Evolutionary conservation across 2,888 invertebrate species (phyloP).

Genomic region (Meiosimyza platycephala): DNA sequence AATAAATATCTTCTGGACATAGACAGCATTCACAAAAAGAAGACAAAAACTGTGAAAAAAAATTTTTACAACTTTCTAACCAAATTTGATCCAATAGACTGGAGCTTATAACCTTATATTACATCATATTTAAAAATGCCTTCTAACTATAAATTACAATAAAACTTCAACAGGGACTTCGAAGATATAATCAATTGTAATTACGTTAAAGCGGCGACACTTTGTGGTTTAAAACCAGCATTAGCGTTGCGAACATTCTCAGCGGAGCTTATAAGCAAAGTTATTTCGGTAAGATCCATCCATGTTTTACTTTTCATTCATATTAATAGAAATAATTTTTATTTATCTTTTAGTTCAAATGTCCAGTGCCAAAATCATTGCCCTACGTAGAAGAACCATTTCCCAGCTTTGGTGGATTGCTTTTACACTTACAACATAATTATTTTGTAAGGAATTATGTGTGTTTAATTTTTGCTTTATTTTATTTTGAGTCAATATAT

Average conservation of each 20-base stretch:
- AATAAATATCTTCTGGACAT: too few species aligned
- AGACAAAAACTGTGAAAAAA: too few species aligned
- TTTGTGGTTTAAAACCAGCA: slow-evolving; percentile 69
- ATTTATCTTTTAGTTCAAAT: slow-evolving; percentile 44
- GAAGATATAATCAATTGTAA: slow-evolving; percentile 69
- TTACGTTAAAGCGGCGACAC: slow-evolving; percentile 68
- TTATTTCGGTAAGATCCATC: slow-evolving; percentile 40
- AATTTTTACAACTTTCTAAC: too few species aligned
- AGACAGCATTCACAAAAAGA: too few species aligned
- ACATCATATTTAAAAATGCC: not conserved
- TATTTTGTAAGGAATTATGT: slow-evolving; percentile 7
- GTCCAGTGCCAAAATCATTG: slow-evolving; percentile 52
- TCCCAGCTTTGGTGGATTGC: slow-evolving; percentile 40
- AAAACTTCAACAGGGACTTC: slow-evolving; percentile 59
- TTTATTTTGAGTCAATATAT: slow-evolving; percentile 18
- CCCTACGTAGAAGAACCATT: slow-evolving; percentile 60
- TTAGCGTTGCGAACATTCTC: slow-evolving; percentile 59
- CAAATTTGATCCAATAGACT: too few species aligned
- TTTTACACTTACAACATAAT: not conserved
- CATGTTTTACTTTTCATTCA: slow-evolving; percentile 40
- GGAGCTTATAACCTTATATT: too few species aligned
- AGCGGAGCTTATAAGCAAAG: slow-evolving; percentile 51
- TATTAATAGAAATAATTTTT: slow-evolving; percentile 24
- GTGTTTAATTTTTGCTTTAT: slow-evolving; percentile 2
- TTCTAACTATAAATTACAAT: too few species aligned